Evolutionary conservation across 2,113 vertebrate species (phyloP).

Genomic region (Pteruthius melanotis): DNA sequence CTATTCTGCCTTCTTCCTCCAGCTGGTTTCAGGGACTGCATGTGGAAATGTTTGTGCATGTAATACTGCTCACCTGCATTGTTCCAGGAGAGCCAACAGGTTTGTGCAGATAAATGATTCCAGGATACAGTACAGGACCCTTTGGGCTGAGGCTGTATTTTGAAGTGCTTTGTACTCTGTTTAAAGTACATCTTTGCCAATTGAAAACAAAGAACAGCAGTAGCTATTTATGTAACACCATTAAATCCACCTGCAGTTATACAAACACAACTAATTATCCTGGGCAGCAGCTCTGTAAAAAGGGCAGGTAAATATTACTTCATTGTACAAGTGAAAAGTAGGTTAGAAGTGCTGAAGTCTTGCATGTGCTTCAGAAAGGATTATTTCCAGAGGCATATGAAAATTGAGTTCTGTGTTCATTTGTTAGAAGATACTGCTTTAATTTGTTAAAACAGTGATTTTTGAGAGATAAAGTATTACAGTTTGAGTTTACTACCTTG

Average conservation of each 20-base stretch:
- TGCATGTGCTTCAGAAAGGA: background rate
- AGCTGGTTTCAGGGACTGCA: background rate
- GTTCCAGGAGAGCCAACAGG: background rate
- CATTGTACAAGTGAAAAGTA: background rate
- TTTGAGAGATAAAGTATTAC: background rate
- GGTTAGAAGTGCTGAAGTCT: background rate
- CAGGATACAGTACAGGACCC: background rate
- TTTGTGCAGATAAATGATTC: background rate
- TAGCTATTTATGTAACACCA: background rate
- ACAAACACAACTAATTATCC: background rate
- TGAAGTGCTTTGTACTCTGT: background rate
- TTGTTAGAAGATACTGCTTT: background rate
- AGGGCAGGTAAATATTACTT: background rate
- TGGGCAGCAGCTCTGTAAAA: background rate
- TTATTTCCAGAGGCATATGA: background rate
- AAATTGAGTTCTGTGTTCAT: background rate
- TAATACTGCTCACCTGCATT: background rate
- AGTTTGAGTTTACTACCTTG: background rate
- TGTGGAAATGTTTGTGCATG: background rate
- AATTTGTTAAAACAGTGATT: background rate
- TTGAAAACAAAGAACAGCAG: background rate
- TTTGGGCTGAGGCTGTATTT: background rate
- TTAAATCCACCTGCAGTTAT: conserved; percentile 5
- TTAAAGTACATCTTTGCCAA: background rate
- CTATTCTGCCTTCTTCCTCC: background rate